These are phyloP conservation scores for Thymallus thymallus DNA, from an alignment of 2,113 vertebrate genomes.

Conservation along the genomic window DNA sequence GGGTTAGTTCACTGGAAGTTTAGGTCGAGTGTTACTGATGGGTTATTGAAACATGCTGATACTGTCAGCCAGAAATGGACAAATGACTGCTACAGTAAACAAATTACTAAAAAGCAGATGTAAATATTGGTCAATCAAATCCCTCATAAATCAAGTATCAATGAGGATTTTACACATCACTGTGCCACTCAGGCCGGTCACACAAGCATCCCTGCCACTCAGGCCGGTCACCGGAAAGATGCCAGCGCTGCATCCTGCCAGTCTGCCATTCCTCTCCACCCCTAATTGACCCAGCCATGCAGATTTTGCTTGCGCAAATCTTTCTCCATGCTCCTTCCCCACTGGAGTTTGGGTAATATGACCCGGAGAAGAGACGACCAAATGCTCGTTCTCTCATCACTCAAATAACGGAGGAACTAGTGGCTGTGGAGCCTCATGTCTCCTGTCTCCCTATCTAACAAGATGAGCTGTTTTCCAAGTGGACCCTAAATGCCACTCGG, in stretches of 20 bases:
- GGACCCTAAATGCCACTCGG: slow-evolving; percentile 58
- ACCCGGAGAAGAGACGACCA: slow-evolving; percentile 51
- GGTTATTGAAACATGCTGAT: too few species aligned
- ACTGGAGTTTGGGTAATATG: slow-evolving; percentile 49
- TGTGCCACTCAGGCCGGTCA: slow-evolving; percentile 24
- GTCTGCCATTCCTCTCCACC: slow-evolving; percentile 49
- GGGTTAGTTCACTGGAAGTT: too few species aligned
- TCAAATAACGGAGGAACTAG: slow-evolving; percentile 50
- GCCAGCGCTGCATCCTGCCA: slow-evolving; percentile 45
- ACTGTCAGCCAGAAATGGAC: too few species aligned
- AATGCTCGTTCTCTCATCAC: slow-evolving; percentile 36
- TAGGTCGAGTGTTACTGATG: too few species aligned
- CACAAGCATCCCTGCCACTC: slow-evolving; percentile 25
- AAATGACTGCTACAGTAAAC: too few species aligned
- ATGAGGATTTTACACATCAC: not conserved
- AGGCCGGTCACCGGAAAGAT: slow-evolving; percentile 31
- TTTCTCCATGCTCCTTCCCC: slow-evolving; percentile 48
- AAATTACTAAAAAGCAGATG: too few species aligned
- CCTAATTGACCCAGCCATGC: slow-evolving; percentile 53
- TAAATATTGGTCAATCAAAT: too few species aligned
- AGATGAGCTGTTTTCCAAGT: slow-evolving; percentile 67
- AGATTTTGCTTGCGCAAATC: slow-evolving; percentile 55
- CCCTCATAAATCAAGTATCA: too few species aligned
- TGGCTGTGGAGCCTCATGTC: slow-evolving; percentile 6
- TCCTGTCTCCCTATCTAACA: slow-evolving; percentile 40